phyloP scores from a whole-genome alignment of 2,797 vertebrate genomes.

The Mormyrops attenuatus region DNA sequence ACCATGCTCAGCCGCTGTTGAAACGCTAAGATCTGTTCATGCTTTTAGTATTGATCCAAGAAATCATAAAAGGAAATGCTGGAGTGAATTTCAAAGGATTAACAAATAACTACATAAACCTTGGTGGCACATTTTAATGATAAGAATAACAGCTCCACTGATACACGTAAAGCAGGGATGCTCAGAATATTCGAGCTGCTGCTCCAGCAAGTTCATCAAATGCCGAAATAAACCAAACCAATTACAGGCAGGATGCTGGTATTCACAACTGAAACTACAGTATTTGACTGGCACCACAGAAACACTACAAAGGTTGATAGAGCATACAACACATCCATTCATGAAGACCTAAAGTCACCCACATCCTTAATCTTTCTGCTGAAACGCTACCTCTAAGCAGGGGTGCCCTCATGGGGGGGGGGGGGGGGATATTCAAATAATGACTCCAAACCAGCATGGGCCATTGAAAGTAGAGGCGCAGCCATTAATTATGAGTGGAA shows the following conservation, averaged over 20 bases:
- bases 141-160: not conserved
- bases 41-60: constrained; percentile 1
- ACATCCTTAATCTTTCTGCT: not conserved
- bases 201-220: not conserved
- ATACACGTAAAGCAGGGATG: not conserved
- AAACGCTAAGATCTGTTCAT: not conserved
- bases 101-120: not conserved
- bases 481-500: not conserved
- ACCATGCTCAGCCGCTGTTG: not conserved
- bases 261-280: not conserved
- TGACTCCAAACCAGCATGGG: not conserved
- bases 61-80: not conserved
- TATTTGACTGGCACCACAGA: not conserved
- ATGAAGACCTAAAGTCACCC: not conserved
- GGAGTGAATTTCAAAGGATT: not conserved
- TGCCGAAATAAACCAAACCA: not conserved
- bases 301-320: not conserved
- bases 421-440: not conserved
- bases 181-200: not conserved
- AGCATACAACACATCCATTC: not conserved
- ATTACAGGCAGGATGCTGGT: not conserved
- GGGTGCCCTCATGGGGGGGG: not conserved
- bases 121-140: not conserved
- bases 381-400: not conserved
- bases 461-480: not conserved